Percentiles rank a stretch among this genome's conserved stretches.
Evolutionary conservation across 1,140 invertebrate genomes (phyloP).

Genomic region (Temnothorax longispinosus): DNA sequence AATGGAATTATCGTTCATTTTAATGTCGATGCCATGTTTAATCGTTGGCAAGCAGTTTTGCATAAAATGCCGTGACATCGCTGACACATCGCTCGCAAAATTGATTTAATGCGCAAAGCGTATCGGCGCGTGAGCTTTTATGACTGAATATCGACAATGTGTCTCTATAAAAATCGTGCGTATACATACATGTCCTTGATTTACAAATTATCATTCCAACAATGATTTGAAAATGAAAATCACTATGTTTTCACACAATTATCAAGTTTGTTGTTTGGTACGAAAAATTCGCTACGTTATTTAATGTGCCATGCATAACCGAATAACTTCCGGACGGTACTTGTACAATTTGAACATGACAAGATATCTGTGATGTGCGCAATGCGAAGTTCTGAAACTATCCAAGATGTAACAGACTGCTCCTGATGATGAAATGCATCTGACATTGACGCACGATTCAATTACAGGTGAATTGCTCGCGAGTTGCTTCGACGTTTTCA

Average conservation of each 20-base stretch:
- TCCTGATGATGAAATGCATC: constrained; percentile 36
- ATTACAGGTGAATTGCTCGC: constrained; percentile 12
- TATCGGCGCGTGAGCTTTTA: constrained; percentile 42
- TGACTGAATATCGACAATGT: constrained; percentile 18
- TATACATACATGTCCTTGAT: background rate
- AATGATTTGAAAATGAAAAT: background rate
- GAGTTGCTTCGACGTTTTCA: constrained; percentile 39
- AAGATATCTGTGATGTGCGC: constrained; percentile 10
- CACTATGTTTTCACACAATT: background rate
- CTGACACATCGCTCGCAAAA: constrained; percentile 63
- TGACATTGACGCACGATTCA: constrained; percentile 52
- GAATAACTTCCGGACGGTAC: background rate
- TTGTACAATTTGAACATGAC: constrained; percentile 23
- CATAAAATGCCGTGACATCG: constrained; percentile 58
- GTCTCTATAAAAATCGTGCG: constrained; percentile 1
- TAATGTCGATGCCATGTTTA: constrained; percentile 42
- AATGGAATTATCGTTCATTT: constrained; percentile 62
- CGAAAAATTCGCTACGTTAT: background rate
- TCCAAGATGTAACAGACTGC: constrained; percentile 9
- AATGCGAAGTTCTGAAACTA: constrained; percentile 14
- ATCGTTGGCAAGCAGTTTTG: constrained; percentile 54
- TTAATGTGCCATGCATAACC: background rate
- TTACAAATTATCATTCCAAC: background rate
- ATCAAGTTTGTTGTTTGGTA: background rate
- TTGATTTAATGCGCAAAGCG: constrained; percentile 70